Base-by-base conservation (phyloP, 2,888 invertebrate species). In the Lithophane semibrunnea region DNA sequence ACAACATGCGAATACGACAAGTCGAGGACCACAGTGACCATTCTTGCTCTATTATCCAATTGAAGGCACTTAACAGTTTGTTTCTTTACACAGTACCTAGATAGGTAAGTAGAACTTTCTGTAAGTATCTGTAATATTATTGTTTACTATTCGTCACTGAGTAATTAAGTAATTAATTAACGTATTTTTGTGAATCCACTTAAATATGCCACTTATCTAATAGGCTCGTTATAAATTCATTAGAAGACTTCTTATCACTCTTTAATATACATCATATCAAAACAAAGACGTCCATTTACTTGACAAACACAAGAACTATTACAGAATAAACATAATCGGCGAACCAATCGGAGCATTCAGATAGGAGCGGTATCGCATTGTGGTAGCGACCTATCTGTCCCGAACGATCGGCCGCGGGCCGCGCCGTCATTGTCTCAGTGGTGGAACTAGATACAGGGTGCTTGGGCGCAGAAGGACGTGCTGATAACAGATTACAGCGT, bases 401-500 rank as follows among this genome's bases (percentile, higher is more conserved):
- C 90, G 90, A 92, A 91, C 92, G 91, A 92, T 90, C 91, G 89
- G 89, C 84, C 73, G 76, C 90, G 88, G 70, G 54, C 90, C 88
- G 89, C 88, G 88, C 85, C 86, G 87, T 88, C 92, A 94, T 95
- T 95, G 95, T 95, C 94, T 95, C 90, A 86, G 87, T 87, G 85
- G 85, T 76, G 63, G 72, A 75, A 82, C 88, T 92, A 90, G 92
- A 91, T 91, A 92, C 88, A 88, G 90, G 91, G 90, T 92, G 93
- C 91, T 90, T 89, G 85, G 85, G 56, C 89, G 52, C 89, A 93
- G 92, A 93, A 92, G 86, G 92, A 87, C 87, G 79, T 80, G 88
- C 90, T 96, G 96, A 96, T 96, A 96, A 96, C 93, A 95, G 96
- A 96, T 96, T 95, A 94, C 89, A 90, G 90, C 89, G 91, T 92